Conservation (phyloP, 2,888 invertebrate species). For the Dynastes grantii region DNA sequence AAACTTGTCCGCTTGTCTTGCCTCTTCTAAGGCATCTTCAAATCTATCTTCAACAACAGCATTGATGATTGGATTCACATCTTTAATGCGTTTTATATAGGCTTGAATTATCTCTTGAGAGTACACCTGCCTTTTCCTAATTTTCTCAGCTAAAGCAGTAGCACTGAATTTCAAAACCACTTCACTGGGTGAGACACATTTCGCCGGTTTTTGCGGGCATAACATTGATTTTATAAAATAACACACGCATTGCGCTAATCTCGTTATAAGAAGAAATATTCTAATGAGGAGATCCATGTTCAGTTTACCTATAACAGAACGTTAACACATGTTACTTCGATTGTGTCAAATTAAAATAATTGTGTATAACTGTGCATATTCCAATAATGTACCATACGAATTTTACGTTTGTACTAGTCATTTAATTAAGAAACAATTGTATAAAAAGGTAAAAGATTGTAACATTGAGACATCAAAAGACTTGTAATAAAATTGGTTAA, state of each 20-base stretch:
- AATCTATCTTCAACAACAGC: constrained; percentile 87
- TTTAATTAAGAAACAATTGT: too few species aligned
- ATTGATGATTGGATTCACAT: constrained; percentile 85
- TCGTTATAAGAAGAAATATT: not conserved
- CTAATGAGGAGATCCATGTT: constrained; percentile 14
- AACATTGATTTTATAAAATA: not conserved
- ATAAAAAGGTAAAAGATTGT: too few species aligned
- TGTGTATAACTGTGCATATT: too few species aligned
- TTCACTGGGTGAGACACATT: constrained; percentile 74
- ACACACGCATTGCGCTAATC: not conserved
- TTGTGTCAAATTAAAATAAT: not conserved
- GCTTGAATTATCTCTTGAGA: constrained; percentile 78
- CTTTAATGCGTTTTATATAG: constrained; percentile 84
- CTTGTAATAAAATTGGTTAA: too few species aligned
- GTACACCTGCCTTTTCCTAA: constrained; percentile 74
- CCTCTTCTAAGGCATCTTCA: constrained; percentile 82
- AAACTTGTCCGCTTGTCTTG: constrained; percentile 77
- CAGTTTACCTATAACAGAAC: not conserved
- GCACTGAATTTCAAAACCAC: constrained; percentile 82
- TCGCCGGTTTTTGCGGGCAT: constrained; percentile 24
- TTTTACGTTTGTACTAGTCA: too few species aligned
- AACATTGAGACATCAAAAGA: too few species aligned
- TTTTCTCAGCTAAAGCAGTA: constrained; percentile 79
- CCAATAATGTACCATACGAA: too few species aligned
- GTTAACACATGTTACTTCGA: constrained; percentile 4